Conservation (phyloP, 2,113 vertebrate genomes). For the Rhinoptilus africanus region DNA sequence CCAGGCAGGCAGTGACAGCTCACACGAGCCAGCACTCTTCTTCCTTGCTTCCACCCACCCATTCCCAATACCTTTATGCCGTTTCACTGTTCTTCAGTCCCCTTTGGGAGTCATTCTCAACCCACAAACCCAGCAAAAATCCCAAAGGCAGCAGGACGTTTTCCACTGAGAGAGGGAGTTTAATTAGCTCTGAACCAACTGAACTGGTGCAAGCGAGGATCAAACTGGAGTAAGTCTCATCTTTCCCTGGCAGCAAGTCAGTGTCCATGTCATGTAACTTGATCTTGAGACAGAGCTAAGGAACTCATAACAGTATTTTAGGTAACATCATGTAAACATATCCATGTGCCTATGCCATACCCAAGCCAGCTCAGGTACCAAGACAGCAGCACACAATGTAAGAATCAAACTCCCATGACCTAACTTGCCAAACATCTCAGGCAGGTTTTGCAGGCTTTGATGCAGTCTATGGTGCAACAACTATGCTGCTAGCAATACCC, state of each 20-base stretch:
- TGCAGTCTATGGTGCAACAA: not conserved
- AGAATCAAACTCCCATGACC: not conserved
- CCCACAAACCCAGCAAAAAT: not conserved
- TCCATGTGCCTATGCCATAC: not conserved
- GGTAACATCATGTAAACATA: not conserved
- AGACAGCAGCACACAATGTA: not conserved
- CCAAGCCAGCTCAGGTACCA: not conserved
- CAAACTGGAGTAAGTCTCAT: not conserved
- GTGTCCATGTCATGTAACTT: not conserved
- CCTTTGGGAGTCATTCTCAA: not conserved
- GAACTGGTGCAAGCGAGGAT: not conserved
- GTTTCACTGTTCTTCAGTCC: not conserved
- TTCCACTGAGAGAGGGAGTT: not conserved
- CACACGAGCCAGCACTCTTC: not conserved
- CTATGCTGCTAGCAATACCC: not conserved
- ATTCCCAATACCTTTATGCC: not conserved
- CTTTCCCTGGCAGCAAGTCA: not conserved
- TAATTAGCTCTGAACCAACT: not conserved
- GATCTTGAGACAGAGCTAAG: not conserved
- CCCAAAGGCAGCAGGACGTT: not conserved
- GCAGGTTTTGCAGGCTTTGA: constrained; percentile 12
- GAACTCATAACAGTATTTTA: not conserved
- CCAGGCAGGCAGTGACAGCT: not conserved
- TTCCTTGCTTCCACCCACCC: not conserved
- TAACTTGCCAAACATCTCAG: not conserved